These are phyloP conservation scores for Drosophila cognata DNA, from an alignment of 2,888 invertebrate species.

Conservation along the genomic window DNA sequence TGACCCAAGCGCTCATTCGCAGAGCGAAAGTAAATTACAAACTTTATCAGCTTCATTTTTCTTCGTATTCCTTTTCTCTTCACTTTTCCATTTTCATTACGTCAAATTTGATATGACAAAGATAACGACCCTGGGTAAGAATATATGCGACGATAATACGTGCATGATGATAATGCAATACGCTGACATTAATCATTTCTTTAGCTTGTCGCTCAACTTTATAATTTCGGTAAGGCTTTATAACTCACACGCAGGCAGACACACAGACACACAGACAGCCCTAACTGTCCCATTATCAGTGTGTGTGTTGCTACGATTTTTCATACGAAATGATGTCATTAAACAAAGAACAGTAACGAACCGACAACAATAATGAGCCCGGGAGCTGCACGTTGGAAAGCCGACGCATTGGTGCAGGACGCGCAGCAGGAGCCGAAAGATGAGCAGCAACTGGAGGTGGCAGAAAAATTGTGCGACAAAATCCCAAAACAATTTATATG, in stretches of 20 bases:
- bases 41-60: slow-evolving; percentile 42
- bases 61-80: slow-evolving; percentile 3
- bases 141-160: slow-evolving; percentile 44
- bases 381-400: slow-evolving; percentile 37
- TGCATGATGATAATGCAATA: slow-evolving; percentile 50
- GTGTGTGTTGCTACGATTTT: slow-evolving; percentile 66
- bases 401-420: slow-evolving; percentile 55
- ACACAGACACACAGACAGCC: neutral
- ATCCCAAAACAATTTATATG: slow-evolving; percentile 79
- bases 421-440: slow-evolving; percentile 18
- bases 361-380: slow-evolving; percentile 73
- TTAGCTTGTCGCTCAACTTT: slow-evolving; percentile 62
- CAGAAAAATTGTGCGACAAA: slow-evolving; percentile 64
- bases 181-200: slow-evolving; percentile 72
- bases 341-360: slow-evolving; percentile 71
- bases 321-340: slow-evolving; percentile 78
- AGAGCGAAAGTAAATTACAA: slow-evolving; percentile 55
- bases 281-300: neutral
- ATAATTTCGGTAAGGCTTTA: slow-evolving; percentile 71
- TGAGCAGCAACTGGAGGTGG: slow-evolving; percentile 29
- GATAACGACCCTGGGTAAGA: slow-evolving; percentile 38
- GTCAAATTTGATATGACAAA: slow-evolving; percentile 68
- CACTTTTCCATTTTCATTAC: slow-evolving; percentile 63
- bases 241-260: neutral
- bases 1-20: slow-evolving; percentile 41